These are phyloP conservation scores for Phainopepla nitens DNA, from an alignment of 2,113 vertebrate species.

Conservation along the genomic window DNA sequence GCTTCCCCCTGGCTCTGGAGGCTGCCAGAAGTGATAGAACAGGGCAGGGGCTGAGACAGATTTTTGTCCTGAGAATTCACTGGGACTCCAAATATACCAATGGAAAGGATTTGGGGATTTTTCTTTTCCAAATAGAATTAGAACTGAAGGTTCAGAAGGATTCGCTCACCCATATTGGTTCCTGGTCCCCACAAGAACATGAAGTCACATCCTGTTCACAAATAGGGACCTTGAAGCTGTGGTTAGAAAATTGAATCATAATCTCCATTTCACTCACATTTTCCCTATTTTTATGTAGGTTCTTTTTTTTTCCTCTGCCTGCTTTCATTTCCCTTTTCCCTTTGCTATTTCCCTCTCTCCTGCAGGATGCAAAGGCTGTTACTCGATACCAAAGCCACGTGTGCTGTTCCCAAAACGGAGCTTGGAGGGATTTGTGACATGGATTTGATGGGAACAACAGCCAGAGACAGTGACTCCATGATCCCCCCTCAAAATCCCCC, in stretches of 20 bases:
- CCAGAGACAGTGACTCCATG: neutral
- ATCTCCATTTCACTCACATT: slow-evolving; percentile 4
- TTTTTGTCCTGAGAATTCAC: neutral
- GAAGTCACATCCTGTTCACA: slow-evolving; percentile 55
- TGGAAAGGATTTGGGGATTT: neutral
- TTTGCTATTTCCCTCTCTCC: slow-evolving; percentile 29
- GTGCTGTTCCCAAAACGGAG: neutral
- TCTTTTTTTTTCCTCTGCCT: neutral
- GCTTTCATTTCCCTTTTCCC: slow-evolving; percentile 55
- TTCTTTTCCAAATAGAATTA: neutral
- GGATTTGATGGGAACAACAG: neutral
- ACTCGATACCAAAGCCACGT: neutral
- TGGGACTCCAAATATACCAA: neutral
- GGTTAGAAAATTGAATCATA: slow-evolving; percentile 33
- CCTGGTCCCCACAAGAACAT: slow-evolving; percentile 34
- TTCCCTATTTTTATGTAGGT: slow-evolving; percentile 9
- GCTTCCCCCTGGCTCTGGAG: neutral
- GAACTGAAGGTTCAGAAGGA: neutral
- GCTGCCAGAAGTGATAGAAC: neutral
- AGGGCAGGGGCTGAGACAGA: neutral
- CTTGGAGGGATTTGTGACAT: neutral
- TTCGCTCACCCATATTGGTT: neutral
- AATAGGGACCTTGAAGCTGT: neutral
- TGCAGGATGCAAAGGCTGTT: neutral
- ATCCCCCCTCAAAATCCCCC: neutral